Base-by-base conservation (phyloP, 2,113 vertebrate genomes). In the Lagenorhynchus albirostris region DNA sequence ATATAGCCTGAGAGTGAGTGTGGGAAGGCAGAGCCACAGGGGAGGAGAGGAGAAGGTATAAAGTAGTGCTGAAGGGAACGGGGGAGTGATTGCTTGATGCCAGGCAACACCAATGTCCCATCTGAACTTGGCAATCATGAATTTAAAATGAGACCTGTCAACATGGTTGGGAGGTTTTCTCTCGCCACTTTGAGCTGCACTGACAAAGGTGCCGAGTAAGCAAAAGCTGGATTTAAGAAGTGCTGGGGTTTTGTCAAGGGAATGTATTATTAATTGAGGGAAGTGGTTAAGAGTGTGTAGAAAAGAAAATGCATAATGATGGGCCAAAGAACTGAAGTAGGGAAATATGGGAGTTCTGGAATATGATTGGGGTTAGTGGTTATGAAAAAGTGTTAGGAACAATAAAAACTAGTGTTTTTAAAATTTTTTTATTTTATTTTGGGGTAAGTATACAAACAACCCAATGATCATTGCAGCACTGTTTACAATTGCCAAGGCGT, bases 111-210 rank as follows among this genome's bases (percentile, higher is more conserved):
- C 50, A 47, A 31, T 15, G 23, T 55, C 26, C 84, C 65, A 77
- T 82, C 41, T 93, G 74, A 91, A 29, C 20, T 93, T 41, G 55
- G 62, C 31, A 2, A 73, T 25, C 44, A 83, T 91, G 65, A 68
- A 93, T 93, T 96, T 96, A 88, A 92, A 84, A 93, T 81, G 20
- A 88, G 65, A 84, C 31, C 33, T 96, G 84, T 74, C 95, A 80
- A 91, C 26, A 33, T 36, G 41, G 65, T 62, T 29, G 14, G 10
- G 41, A 65, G 17, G 31, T 91, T 91, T 88, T 38, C 36, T 71
- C 12, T 21, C 26, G 17, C 31, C 15, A 65, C 84, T 63, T 74
- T 70, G 44, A 53, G 33, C 71, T 94, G 55, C 36, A 50, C 31
- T 60, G 76, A 73, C 38, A 93, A 36, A 83, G n/a, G 36, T 80